These are phyloP conservation scores for Drosophila punjabiensis DNA, from an alignment of 1,140 invertebrate genomes.

Conservation along the genomic window DNA sequence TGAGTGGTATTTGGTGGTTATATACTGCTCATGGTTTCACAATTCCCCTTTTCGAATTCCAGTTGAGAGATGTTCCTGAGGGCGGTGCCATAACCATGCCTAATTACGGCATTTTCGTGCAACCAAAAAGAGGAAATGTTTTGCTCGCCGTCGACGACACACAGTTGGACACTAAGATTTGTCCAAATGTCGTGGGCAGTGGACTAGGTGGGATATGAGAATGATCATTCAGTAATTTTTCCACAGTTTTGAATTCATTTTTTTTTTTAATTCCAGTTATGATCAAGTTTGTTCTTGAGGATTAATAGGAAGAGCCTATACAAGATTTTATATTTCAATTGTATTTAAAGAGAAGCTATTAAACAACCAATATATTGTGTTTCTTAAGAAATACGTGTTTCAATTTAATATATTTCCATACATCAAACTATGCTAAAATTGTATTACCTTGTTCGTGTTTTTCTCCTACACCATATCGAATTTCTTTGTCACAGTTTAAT, in stretches of 20 bases:
- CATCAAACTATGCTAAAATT: neutral
- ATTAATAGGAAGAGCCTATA: neutral
- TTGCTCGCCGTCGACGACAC: slow-evolving; percentile 26
- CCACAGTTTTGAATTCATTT: neutral
- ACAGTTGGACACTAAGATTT: slow-evolving; percentile 34
- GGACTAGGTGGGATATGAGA: slow-evolving; percentile 27
- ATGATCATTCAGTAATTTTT: neutral
- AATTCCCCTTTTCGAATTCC: neutral
- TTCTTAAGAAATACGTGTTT: neutral
- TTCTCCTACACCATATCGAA: neutral
- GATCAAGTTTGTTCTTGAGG: slow-evolving; percentile 34
- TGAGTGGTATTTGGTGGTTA: slow-evolving; percentile 5
- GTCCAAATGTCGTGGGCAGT: slow-evolving; percentile 49
- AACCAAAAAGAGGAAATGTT: slow-evolving; percentile 37
- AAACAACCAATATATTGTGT: neutral
- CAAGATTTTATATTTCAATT: neutral
- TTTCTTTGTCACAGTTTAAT: slow-evolving; percentile 3
- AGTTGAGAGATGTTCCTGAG: slow-evolving; percentile 44
- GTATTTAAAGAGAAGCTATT: neutral
- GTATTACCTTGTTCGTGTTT: neutral
- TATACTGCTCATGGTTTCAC: neutral
- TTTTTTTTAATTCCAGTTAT: slow-evolving; percentile 36
- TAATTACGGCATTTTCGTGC: neutral
- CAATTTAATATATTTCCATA: neutral
- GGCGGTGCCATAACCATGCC: slow-evolving; percentile 43